phyloP scores from a whole-genome alignment of 1,140 invertebrate genomes.

The Drosophila tsacasi region DNA sequence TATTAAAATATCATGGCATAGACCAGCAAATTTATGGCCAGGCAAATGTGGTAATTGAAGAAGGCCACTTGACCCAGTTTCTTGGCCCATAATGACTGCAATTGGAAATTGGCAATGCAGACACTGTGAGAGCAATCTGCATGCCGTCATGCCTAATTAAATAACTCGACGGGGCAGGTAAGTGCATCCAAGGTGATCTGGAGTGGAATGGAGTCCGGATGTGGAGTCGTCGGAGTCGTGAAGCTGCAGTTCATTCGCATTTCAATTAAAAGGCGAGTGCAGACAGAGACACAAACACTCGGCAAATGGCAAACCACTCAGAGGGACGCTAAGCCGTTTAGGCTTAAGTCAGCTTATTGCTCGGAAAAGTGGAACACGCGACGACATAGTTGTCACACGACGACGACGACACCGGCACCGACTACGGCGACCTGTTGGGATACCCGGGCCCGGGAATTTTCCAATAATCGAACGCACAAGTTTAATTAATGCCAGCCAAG shows the following conservation, averaged over 20 bases:
- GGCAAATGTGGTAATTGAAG: constrained; percentile 57
- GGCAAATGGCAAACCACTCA: constrained; percentile 56
- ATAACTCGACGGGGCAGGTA: constrained; percentile 45
- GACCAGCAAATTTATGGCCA: constrained; percentile 38
- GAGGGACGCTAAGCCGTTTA: constrained; percentile 64
- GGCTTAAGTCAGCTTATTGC: constrained; percentile 68
- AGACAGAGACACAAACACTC: constrained; percentile 29
- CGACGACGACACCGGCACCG: neutral
- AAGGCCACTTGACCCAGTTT: constrained; percentile 63
- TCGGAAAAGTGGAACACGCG: constrained; percentile 59
- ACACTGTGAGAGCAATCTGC: constrained; percentile 33
- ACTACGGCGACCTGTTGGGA: constrained; percentile 55
- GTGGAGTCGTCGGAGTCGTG: constrained; percentile 4
- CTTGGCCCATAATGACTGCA: constrained; percentile 3
- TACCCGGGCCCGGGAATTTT: constrained; percentile 44
- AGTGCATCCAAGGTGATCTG: constrained; percentile 18
- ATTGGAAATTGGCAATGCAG: constrained; percentile 41
- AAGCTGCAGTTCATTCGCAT: constrained; percentile 68
- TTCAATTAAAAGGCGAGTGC: constrained; percentile 61
- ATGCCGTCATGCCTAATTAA: constrained; percentile 59
- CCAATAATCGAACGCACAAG: constrained; percentile 30
- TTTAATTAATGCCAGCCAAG: constrained; percentile 18
- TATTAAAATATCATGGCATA: constrained; percentile 55
- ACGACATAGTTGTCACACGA: constrained; percentile 49
- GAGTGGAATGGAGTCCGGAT: constrained; percentile 12